phyloP scores from a whole-genome alignment of 2,113 vertebrate genomes.

The Phycodurus eques region DNA sequence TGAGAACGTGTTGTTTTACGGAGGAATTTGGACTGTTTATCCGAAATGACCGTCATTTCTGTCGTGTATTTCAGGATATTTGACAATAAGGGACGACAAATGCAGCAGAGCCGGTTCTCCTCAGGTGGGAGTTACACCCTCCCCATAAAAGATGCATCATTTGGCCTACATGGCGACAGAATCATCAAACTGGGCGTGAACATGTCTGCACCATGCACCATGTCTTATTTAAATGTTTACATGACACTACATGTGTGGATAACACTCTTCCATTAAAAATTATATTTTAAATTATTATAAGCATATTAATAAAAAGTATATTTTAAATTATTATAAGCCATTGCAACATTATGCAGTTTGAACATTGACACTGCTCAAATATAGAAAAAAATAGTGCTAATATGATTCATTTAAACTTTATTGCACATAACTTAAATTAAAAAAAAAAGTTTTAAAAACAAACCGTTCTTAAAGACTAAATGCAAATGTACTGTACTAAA shows the following conservation, averaged over 20 bases:
- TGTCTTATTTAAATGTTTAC: background rate
- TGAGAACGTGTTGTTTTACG: no score
- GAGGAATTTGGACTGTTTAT: no score
- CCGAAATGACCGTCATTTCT: no score
- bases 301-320: no score
- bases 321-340: background rate
- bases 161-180: constrained; percentile 86
- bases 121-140: constrained; percentile 76
- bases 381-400: no score
- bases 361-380: background rate
- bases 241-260: background rate
- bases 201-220: constrained; percentile 73
- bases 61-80: no score
- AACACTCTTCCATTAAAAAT: no score
- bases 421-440: background rate
- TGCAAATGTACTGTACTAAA: no score
- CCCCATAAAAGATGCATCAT: constrained; percentile 79
- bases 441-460: no score
- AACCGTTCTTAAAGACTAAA: no score
- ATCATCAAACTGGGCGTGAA: constrained; percentile 85
- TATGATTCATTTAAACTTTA: background rate
- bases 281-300: background rate
- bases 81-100: no score
- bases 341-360: no score
- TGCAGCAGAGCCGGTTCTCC: constrained; percentile 66